A percentile compares a stretch with the other conserved stretches of the same genome.
phyloP scores from a whole-genome alignment of 2,113 vertebrate genomes.

The Plestiodon gilberti region DNA sequence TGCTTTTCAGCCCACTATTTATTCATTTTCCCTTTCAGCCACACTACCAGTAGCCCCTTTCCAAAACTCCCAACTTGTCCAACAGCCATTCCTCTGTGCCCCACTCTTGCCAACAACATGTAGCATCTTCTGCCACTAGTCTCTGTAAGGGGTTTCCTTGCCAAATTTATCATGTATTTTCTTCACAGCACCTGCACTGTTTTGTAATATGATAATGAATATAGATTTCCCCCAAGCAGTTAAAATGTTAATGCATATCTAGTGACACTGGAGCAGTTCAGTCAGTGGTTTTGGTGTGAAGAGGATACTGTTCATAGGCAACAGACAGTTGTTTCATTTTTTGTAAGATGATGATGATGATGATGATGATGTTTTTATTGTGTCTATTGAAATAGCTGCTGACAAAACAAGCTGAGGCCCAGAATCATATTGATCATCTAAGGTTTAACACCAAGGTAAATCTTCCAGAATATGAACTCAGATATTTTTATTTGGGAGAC shows the following conservation, averaged over 20 bases:
- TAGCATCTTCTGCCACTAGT: background rate
- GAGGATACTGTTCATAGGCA: background rate
- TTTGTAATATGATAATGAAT: background rate
- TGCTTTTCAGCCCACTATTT: background rate
- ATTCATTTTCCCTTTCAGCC: background rate
- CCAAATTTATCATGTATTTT: background rate
- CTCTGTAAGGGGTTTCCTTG: background rate
- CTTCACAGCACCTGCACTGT: background rate
- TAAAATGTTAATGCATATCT: background rate
- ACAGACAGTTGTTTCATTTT: background rate
- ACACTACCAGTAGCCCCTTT: background rate
- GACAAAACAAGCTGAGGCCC: conserved; percentile 70
- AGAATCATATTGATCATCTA: conserved; percentile 73
- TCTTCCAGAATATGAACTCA: background rate
- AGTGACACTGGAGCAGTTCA: background rate
- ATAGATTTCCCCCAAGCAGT: background rate
- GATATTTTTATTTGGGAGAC: background rate
- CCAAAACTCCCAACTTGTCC: background rate
- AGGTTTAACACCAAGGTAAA: conserved; percentile 70
- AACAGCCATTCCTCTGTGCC: background rate
- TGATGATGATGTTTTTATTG: background rate
- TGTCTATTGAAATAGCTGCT: conserved; percentile 66
- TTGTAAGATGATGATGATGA: background rate
- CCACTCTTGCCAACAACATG: background rate
- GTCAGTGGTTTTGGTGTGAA: background rate